Conservation (phyloP, 2,888 invertebrate species). For the Schrankia costaestrigalis region DNA sequence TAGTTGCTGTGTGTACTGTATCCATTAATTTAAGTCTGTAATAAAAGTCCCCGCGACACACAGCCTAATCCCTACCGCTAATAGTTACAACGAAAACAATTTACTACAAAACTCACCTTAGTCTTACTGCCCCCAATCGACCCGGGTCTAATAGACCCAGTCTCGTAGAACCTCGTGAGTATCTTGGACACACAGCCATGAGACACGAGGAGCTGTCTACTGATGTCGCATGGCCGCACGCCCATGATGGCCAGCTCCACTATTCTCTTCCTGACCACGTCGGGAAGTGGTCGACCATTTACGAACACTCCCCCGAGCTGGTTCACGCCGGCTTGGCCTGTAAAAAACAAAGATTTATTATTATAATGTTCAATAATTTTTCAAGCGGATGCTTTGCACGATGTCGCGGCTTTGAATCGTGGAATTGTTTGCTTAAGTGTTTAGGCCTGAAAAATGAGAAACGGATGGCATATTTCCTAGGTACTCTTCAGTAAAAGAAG, state of each 20-base stretch:
- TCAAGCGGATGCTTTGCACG: too few species aligned
- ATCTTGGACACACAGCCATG: conserved; percentile 99
- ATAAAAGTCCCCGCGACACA: too few species aligned
- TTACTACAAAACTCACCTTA: conserved; percentile 83
- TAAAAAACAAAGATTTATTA: too few species aligned
- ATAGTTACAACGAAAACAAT: not conserved
- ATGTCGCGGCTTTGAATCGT: too few species aligned
- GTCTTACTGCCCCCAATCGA: conserved; percentile 97
- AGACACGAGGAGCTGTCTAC: conserved; percentile 95
- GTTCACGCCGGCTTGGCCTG: conserved; percentile 98
- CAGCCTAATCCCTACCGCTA: too few species aligned
- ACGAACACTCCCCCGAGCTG: conserved; percentile 98
- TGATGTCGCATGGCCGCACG: conserved; percentile 97
- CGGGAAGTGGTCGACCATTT: conserved; percentile 97
- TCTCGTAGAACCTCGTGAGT: conserved; percentile 97
- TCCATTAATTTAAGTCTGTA: too few species aligned
- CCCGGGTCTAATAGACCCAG: conserved; percentile 96
- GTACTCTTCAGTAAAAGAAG: too few species aligned
- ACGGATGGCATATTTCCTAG: too few species aligned
- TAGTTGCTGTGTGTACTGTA: too few species aligned
- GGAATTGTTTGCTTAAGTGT: too few species aligned
- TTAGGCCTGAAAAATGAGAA: too few species aligned
- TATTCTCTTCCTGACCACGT: conserved; percentile 94
- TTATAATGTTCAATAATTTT: too few species aligned
- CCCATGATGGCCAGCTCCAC: conserved; percentile 97